A percentile compares a stretch with the other conserved stretches of the same genome.
phyloP scores from a whole-genome alignment of 2,888 invertebrate species.

The Callyntrura guangdongensis region DNA sequence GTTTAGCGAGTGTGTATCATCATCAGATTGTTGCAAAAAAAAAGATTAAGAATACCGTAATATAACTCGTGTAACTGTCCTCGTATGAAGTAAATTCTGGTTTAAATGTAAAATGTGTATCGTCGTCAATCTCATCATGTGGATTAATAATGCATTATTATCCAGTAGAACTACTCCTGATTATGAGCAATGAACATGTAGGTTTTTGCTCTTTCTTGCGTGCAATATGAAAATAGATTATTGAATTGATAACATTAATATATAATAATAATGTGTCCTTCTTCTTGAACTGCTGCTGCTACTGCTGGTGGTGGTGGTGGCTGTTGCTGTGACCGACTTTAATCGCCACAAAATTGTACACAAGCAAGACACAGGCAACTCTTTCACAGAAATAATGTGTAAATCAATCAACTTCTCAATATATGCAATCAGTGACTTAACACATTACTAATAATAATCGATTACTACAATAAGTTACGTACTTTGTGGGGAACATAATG shows the following conservation, averaged over 20 bases:
- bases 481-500: neutral
- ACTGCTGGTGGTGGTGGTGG: neutral
- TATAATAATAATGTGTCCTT: neutral
- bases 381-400: neutral
- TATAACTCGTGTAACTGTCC: conserved; percentile 3
- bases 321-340: conserved; percentile 33
- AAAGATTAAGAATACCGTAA: conserved; percentile 18
- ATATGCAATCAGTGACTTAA: conserved; percentile 54
- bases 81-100: neutral
- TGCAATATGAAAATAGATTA: conserved; percentile 22
- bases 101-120: neutral
- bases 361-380: neutral
- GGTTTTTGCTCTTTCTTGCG: conserved; percentile 22
- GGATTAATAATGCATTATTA: conserved; percentile 34
- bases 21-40: neutral
- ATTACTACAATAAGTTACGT: neutral
- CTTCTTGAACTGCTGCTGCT: neutral
- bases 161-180: conserved; percentile 10
- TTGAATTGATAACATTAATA: neutral
- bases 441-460: neutral
- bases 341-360: conserved; percentile 30
- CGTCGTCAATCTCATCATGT: conserved; percentile 5
- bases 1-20: conserved; percentile 29
- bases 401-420: conserved; percentile 39
- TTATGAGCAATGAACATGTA: neutral